These are phyloP conservation scores for Elegia similella DNA, from an alignment of 2,888 invertebrate genomes.

Conservation along the genomic window DNA sequence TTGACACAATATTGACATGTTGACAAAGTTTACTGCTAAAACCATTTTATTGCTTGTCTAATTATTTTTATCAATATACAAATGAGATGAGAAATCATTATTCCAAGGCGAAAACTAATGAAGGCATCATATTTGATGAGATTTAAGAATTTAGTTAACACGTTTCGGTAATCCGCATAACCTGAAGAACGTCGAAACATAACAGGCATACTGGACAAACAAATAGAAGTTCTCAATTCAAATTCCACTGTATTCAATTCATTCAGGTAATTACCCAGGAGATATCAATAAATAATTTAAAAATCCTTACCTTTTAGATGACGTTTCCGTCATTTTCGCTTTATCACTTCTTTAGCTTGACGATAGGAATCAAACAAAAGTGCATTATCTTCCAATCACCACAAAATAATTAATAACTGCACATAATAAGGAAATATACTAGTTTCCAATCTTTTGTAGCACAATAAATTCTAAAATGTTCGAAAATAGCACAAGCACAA, in stretches of 20 bases:
- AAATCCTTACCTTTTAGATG: slow-evolving; percentile 71
- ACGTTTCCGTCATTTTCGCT: slow-evolving; percentile 73
- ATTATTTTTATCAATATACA: not conserved
- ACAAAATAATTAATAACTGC: not conserved
- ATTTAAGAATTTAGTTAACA: not conserved
- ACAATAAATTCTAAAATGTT: not conserved
- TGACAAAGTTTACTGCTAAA: not conserved
- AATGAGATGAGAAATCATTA: not conserved
- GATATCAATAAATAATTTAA: slow-evolving; percentile 12
- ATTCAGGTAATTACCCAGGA: not conserved
- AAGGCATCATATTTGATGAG: not conserved
- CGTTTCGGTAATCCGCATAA: not conserved
- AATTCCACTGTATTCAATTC: not conserved
- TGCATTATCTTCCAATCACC: slow-evolving; percentile 44
- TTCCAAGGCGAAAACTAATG: not conserved
- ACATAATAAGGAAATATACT: not conserved
- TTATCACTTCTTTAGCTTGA: slow-evolving; percentile 44
- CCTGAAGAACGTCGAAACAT: not conserved
- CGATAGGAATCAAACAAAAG: slow-evolving; percentile 41
- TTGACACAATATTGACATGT: not conserved
- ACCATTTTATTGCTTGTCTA: not conserved
- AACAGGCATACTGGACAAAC: not conserved
- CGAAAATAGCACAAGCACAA: not conserved
- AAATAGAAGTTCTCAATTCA: not conserved
- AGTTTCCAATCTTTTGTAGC: not conserved